Evolutionary conservation across 2,797 vertebrate species (phyloP), one percentile per base, ranked within the genome.

Genomic region (Neopelma chrysocephalum): DNA sequence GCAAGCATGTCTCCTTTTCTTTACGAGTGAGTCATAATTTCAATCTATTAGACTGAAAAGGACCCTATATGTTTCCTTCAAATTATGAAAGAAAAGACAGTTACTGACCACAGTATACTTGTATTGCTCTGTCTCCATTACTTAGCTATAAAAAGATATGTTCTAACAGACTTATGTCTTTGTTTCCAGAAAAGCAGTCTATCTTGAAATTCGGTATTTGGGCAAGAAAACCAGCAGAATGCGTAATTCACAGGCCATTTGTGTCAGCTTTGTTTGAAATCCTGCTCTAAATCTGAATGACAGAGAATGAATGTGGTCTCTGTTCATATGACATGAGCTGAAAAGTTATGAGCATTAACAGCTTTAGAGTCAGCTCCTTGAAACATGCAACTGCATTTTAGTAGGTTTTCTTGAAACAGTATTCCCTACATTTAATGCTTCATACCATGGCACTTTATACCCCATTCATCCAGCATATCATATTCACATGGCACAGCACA

Each of bases 241-340:
- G 15, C 53, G 45, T 70, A 89, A 93, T 80, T 94, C 70, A 73
- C 81, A 76, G 66, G 73, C 66, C 36, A 38, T 82, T 96, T 93
- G 73, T 89, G 77, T 69, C 92, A 93, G 26, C 48, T 79, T 66
- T 92, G 81, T 79, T 95, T 92, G 77, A 7, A 13, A 76, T 82
- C 29, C 51, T 68, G 26, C 53, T 38, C 70, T 85, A 82, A 73
- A 90, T 66, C 26, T 58, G 81, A 82, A 64, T 36, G n/a, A 42
- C 26, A 72, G n/a, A 86, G 76, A 86, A 77, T 17, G 27, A 89
- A 76, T 12, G 66, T 45, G 42, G 50, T 32, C 69, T 34, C 12
- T 0, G 0, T 22, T 76, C 36, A n/a, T 18, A 56, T 4, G 51
- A 90, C 66, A 86, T 3, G 7, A 69, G 40, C 51, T 38, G 73